These are phyloP conservation scores for Lasaia peninsularis DNA, from an alignment of 1,140 invertebrate genomes.

Conservation along the genomic window DNA sequence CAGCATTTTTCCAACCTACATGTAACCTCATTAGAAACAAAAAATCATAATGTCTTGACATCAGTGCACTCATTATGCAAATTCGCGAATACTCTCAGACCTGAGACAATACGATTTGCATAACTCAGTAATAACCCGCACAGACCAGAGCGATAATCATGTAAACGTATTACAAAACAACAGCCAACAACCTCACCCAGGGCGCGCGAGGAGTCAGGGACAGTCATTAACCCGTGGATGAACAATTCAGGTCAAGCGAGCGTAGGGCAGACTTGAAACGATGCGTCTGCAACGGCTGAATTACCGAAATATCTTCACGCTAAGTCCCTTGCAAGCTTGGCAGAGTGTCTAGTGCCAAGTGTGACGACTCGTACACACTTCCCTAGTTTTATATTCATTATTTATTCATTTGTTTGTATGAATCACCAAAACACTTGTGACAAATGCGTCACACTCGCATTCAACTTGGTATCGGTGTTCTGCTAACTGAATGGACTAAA, in stretches of 20 bases:
- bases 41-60: neutral
- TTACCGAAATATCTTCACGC: no score
- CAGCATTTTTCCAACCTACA: no score
- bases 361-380: no score
- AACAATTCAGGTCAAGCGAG: conserved; percentile 55
- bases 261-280: conserved; percentile 40
- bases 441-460: conserved; percentile 10
- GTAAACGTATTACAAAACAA: conserved; percentile 9
- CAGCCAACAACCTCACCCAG: conserved; percentile 28
- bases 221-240: conserved; percentile 50
- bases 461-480: neutral
- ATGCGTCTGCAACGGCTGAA: conserved; percentile 6
- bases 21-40: no score
- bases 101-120: neutral
- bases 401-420: no score
- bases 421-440: conserved; percentile 2
- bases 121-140: neutral
- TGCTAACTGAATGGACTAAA: neutral
- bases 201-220: conserved; percentile 37
- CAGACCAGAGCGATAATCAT: neutral
- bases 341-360: no score
- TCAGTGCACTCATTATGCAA: neutral
- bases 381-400: no score
- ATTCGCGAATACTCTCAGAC: neutral
- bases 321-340: no score